Evolutionary conservation across 2,797 vertebrate species (phyloP).

Genomic region (Platyrinchus mystaceus): DNA sequence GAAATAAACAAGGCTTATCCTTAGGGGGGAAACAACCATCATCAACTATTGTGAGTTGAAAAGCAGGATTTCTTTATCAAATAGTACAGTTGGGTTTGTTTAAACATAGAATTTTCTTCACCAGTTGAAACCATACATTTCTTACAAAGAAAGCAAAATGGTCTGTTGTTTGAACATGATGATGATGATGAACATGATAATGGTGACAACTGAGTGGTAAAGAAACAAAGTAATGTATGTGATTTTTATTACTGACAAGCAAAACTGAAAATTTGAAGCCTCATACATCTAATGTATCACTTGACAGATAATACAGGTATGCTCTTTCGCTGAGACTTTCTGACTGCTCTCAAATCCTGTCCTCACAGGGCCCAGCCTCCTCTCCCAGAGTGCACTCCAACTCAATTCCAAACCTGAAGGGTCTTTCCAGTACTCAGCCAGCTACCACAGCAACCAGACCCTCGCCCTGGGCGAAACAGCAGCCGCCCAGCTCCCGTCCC

Average conservation of each 20-base stretch:
- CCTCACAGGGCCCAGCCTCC: constrained; percentile 89
- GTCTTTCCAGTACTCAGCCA: constrained; percentile 97
- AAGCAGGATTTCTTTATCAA: neutral
- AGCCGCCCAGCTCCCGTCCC: constrained; percentile 82
- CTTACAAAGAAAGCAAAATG: neutral
- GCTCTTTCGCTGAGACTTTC: constrained; percentile 81
- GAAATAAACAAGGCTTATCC: constrained; percentile 41
- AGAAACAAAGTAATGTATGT: neutral
- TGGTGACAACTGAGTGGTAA: neutral
- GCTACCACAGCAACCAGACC: constrained; percentile 99
- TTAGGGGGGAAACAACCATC: neutral
- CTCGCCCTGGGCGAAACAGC: constrained; percentile 91
- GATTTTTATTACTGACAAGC: constrained; percentile 54
- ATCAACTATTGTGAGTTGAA: neutral
- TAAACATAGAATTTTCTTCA: constrained; percentile 30
- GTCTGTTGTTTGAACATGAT: neutral
- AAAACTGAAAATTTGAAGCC: constrained; percentile 57
- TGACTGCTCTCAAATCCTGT: constrained; percentile 83
- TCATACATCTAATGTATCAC: constrained; percentile 56
- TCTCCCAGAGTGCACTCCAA: constrained; percentile 98
- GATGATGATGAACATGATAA: neutral
- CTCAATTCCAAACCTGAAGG: constrained; percentile 97
- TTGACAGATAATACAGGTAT: constrained; percentile 84
- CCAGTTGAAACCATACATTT: neutral
- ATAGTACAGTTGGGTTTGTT: neutral